Evolutionary conservation across 2,888 invertebrate species (phyloP).

Genomic region (Andricus curvator): DNA sequence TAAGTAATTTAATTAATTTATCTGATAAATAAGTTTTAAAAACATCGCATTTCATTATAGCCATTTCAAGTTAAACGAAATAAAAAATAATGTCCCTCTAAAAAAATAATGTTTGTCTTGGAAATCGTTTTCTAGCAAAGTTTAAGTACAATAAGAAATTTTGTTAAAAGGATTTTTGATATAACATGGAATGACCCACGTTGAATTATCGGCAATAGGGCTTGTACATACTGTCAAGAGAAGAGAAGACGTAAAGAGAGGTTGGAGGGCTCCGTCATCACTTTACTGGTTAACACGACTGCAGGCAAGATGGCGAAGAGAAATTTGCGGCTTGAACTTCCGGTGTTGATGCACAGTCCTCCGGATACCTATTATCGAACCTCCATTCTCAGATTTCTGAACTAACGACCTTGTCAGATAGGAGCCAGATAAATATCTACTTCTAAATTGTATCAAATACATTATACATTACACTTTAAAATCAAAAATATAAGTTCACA

Average conservation of each 20-base stretch:
- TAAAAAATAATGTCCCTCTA: too few relatives aligned
- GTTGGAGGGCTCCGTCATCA: constrained; percentile 3
- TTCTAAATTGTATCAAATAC: neutral
- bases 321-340: constrained; percentile 43
- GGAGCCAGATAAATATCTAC: neutral
- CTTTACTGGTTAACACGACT: constrained; percentile 19
- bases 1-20: too few relatives aligned
- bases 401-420: constrained; percentile 45
- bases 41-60: too few relatives aligned
- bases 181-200: constrained; percentile 3
- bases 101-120: too few relatives aligned
- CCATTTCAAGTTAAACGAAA: too few relatives aligned
- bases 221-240: constrained; percentile 2
- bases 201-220: constrained; percentile 1
- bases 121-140: too few relatives aligned
- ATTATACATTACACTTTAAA: neutral
- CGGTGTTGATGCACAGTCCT: constrained; percentile 34
- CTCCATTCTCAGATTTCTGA: constrained; percentile 49
- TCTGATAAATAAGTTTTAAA: too few relatives aligned
- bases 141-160: neutral
- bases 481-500: neutral
- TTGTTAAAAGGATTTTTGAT: neutral
- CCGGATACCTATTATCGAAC: constrained; percentile 56
- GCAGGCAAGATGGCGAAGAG: constrained; percentile 40
- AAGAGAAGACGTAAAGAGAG: neutral